Base-by-base conservation (phyloP, 64 coral and sea anemone species). In the Astreopora myriophthalma region DNA sequence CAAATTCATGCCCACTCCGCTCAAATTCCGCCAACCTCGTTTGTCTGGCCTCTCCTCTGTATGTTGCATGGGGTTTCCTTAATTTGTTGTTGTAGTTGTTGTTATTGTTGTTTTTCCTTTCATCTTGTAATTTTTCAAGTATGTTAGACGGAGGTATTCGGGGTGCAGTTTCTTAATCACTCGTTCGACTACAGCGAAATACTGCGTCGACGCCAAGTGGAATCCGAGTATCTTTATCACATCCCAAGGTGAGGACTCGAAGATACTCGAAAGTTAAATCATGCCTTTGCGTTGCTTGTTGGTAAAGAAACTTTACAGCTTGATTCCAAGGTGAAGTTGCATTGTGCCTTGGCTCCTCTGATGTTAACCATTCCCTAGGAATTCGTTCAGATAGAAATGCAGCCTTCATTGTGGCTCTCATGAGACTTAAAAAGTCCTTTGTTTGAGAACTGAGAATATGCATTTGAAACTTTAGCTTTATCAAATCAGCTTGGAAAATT, bases 241-340 rank as follows among this genome's bases (percentile, higher is more conserved):
- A 38, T 37, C 78, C 78, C 52, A 65, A 61, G 37, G 6, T 63
- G 7, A 82, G 55, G 22, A 63, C 32, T 37, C 37, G 57, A 35
- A 64, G 78, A 5, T 82, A 82, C 31, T 82, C 55, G 38, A 82
- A 63, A 20, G 23, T 64, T n/a, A 6, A 19, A 30, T 35, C 22
- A 82, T 82, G 14, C 33, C 34, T 23, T 22, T 82, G 52, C 12
- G 78, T 82, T 1, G 48, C 78, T 31, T 82, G 51, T 55, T 37
- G 19, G 31, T 82, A 82, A 62, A 82, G 78, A 63, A 65, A 82
- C 1, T 82, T 82, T 35, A 82, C 29, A 38, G 78, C 55, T 64
- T 32, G 29, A 64, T 36, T 63, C 57, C 78, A 82, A 1, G 31
- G 3, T 8, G n/a, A 12, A 4, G 3, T 32, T 73, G 30, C 28